These are phyloP conservation scores for Sussaba pulchella DNA, from an alignment of 2,888 invertebrate species.

Conservation along the genomic window DNA sequence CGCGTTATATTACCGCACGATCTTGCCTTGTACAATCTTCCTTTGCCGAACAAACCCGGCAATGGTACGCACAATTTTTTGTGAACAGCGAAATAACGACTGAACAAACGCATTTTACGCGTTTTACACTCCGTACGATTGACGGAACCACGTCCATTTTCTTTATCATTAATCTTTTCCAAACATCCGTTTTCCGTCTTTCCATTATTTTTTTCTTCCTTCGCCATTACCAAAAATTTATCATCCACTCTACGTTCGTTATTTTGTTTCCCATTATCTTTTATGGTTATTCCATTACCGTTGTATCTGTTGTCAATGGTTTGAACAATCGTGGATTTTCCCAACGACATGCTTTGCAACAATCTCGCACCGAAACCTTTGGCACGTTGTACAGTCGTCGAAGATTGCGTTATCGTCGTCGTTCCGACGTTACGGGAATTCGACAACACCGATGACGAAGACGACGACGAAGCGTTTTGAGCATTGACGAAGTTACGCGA, in stretches of 20 bases:
- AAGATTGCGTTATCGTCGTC: conserved; percentile 71
- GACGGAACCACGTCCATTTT: conserved; percentile 73
- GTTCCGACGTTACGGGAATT: conserved; percentile 70
- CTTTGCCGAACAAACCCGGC: conserved; percentile 86
- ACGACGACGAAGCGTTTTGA: conserved; percentile 64
- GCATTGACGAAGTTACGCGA: conserved; percentile 58
- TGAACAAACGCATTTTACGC: conserved; percentile 87
- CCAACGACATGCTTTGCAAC: conserved; percentile 84
- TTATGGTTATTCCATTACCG: conserved; percentile 52
- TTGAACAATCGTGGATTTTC: conserved; percentile 66
- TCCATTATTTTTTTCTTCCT: conserved; percentile 58
- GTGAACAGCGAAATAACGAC: conserved; percentile 89
- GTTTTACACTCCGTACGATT: conserved; percentile 80
- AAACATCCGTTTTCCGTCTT: conserved; percentile 71
- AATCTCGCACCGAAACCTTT: conserved; percentile 86
- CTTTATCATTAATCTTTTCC: conserved; percentile 76
- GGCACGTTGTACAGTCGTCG: conserved; percentile 81
- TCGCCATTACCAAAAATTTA: conserved; percentile 59
- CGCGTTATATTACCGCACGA: conserved; percentile 87
- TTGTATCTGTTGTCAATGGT: conserved; percentile 59
- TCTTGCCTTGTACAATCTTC: conserved; percentile 87
- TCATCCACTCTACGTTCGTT: conserved; percentile 48
- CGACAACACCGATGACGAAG: conserved; percentile 63
- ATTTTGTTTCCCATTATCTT: conserved; percentile 37
- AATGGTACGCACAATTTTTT: conserved; percentile 88